Percentiles rank a stretch among this genome's conserved stretches.
These are phyloP conservation scores for Iselma pallidipennis DNA, from an alignment of 2,888 invertebrate genomes.

Conservation along the genomic window DNA sequence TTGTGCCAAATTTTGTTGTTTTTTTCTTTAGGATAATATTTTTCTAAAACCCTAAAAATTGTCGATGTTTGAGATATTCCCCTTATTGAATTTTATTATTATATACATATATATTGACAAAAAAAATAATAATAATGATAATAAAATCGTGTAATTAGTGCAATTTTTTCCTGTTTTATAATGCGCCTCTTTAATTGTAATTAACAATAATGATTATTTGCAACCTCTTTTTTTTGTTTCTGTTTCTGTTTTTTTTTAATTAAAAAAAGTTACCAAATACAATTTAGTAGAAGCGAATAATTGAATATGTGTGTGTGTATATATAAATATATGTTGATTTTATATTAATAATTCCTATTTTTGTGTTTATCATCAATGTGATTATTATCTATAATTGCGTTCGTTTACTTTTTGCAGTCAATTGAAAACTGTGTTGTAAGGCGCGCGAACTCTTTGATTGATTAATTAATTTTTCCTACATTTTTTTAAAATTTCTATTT, in stretches of 20 bases:
- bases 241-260: constrained; percentile 23
- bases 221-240: background rate
- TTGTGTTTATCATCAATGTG: constrained; percentile 15
- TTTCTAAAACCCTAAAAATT: background rate
- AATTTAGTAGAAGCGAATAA: no score
- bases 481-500: background rate
- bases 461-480: background rate
- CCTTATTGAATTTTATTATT: background rate
- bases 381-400: no score
- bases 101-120: background rate
- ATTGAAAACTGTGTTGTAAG: no score
- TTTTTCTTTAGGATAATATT: constrained; percentile 10
- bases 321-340: constrained; percentile 35
- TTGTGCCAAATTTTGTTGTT: constrained; percentile 27
- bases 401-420: no score
- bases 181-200: constrained; percentile 19
- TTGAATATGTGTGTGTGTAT: constrained; percentile 37
- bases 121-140: background rate
- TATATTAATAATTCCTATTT: no score
- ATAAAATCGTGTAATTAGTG: constrained; percentile 21
- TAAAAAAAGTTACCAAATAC: constrained; percentile 40
- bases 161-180: constrained; percentile 21
- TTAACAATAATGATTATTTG: constrained; percentile 13
- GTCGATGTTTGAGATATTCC: background rate
- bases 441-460: constrained; percentile 23